Base-by-base conservation (phyloP, 2,888 invertebrate genomes). In the Ectropis crepuscularia region DNA sequence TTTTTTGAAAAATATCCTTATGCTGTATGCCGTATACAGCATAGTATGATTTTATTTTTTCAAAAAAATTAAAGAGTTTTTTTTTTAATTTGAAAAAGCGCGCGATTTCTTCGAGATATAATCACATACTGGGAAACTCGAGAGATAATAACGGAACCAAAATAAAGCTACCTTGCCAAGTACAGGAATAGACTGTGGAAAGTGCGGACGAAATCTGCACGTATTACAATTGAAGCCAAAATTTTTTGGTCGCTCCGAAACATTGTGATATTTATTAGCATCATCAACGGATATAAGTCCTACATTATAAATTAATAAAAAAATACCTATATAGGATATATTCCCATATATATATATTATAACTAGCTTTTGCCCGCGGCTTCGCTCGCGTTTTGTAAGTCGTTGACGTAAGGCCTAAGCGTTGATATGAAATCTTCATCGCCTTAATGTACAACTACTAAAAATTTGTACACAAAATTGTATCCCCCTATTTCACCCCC, bases 1-100 rank as follows among this genome's bases (percentile, higher is more conserved):
- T 74, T 88, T 89, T 74, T 74, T 82, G 61, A 77, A 86, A 71
- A 83, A 81, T 54, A 83, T 76, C 65, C 69, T 73, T 66, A 81
- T 81, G 88, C 88, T 86, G 88, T 86, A 86, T 80, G 63, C 73
- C 69, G 71, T 79, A 85, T 86, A 90, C 87, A 88, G 89, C 88
- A 89, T 88, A 87, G 76, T 87, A 87, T 74, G 57, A 28, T 28
- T 28, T 28, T 28, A 4, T 28, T 61, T 69, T 67, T 75, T 71
- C 67, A 16, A 39, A 12, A 5, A 60, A 57, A 54, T 61, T 65
- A 67, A 51, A 65, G 28, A 11, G 36, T 70, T 66, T 66, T 77
- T 71, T 67, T 71, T 70, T 74, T 71, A 58, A 50, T 69, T 69
- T 60, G 2, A 7, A 36, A 36, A 70, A 39, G 42, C 83, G 82